Evolutionary conservation across 2,888 invertebrate species (phyloP), one percentile per base, ranked within the genome.

Genomic region (Phaonia tiefii): DNA sequence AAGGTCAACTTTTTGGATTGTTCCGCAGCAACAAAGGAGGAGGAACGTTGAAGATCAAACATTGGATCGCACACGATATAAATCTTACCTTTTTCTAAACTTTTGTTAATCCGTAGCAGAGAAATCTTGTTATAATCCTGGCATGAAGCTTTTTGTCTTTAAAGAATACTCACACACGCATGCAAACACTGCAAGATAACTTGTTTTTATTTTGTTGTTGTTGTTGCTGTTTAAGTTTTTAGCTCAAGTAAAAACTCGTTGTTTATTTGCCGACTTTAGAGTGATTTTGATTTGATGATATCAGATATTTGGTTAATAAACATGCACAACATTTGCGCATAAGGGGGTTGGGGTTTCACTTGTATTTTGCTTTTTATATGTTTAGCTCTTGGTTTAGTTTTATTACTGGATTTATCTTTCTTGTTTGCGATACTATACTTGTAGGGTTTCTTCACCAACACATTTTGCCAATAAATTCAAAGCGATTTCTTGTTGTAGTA

Each of bases 1-100:
- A 81, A 81, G 81, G 81, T 81, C 81, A 81, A 72, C 58, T 78
- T 81, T 75, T 58, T 17, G 8, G 15, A 31, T 39, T 10, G 22
- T 51, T n/a, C 51, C 11, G 20, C 11, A 3, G 51, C 63, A 37
- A 63, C 42, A 22, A 37, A 22, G 22, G 11, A 17, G 11, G 11
- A 8, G 26, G n/a, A n/a, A n/a, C n/a, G n/a, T n/a, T n/a, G n/a
- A n/a, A n/a, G n/a, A n/a, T n/a, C n/a, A n/a, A n/a, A n/a, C n/a
- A n/a, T n/a, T n/a, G 37, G 5, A 56, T 20, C 15, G 17, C 17
- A 7, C 11, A 46, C 4, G 4, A n/a, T n/a, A 42, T 26, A 15
- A 65, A 37, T 25, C 74, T 75, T 72, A 81, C 81, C 81, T 81
- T 76, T 63, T 22, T 51, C n/a, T 25, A 67, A 56, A 25, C 66